Base-by-base conservation (phyloP, 2,113 vertebrate species). In the Meleagris gallopavo region DNA sequence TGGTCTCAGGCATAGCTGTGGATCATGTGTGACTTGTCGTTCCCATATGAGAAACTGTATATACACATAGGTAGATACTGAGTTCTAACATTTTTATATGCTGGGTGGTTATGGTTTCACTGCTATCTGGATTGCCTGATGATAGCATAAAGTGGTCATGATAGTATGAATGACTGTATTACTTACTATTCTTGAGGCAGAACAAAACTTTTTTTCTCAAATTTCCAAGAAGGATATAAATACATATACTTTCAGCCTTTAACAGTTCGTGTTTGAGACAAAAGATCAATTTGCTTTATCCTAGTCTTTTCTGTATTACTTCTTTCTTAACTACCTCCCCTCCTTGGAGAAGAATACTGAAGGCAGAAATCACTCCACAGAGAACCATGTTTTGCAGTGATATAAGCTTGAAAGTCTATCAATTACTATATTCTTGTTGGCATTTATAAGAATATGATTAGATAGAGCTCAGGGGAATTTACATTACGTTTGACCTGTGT, bases 21-120 rank as follows among this genome's bases (percentile, higher is more conserved):
- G 25, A 69, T 85, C 10, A 25, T 38, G 25, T 67, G 41, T 34
- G 48, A 69, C 8, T 8, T 29, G 15, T 9, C 46, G 15, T 69
- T 60, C 38, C 67, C 4, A 1, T 40, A 3, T 52, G 40, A 67
- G 46, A 72, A 87, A 41, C 18, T 89, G 14, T 13, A 41, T 6
- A 6, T 27, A 32, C 17, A 32, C 30, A 12, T 41, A 32, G 13
- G 30, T 54, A 46, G 22, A 6, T 22, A 3, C 0, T 5, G 46
- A 36, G 6, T 77, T 86, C 19, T 80, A 9, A 74, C 73, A 9
- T 71, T 19, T 64, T 24, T 1, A 9, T 30, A 2, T n/a, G 19
- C 18, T 58, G 3, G 50, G 8, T 54, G 18, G 5, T 48, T 67
- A 38, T 29, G 18, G 14, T 66, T 80, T 93, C 60, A 38, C 10